These are phyloP conservation scores for Uromys caudimaculatus DNA, from an alignment of 2,797 vertebrate species.

Conservation along the genomic window DNA sequence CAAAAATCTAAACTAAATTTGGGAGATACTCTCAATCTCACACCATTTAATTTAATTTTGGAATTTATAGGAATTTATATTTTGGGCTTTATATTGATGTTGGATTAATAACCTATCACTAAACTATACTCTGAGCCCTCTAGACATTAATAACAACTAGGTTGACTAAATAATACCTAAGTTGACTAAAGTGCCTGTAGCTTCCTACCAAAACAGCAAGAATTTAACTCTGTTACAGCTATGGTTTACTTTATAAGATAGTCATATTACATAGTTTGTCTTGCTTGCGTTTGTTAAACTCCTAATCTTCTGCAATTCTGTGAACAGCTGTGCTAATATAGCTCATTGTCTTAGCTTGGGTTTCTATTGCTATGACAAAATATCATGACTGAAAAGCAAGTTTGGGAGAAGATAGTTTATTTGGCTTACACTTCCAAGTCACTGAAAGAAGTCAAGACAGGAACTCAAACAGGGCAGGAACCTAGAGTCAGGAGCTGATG, in stretches of 20 bases:
- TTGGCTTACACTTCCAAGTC: no score
- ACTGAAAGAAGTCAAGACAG: background rate
- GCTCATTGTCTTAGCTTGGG: background rate
- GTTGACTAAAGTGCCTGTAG: background rate
- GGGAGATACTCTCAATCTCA: background rate
- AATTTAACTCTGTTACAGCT: background rate
- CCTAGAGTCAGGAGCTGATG: no score
- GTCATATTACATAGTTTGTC: background rate
- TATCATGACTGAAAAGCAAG: background rate
- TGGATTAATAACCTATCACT: background rate
- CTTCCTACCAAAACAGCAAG: conserved; percentile 15
- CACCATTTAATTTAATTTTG: conserved; percentile 28
- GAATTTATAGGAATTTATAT: background rate
- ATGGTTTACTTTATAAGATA: background rate
- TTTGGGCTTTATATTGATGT: background rate
- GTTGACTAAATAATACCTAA: background rate
- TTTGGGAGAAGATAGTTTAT: background rate
- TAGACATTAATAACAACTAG: background rate
- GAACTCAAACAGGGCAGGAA: background rate
- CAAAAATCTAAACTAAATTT: conserved; percentile 8
- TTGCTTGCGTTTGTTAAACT: background rate
- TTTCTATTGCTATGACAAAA: background rate
- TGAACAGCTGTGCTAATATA: background rate
- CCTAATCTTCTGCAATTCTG: background rate
- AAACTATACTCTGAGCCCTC: background rate